phyloP scores from a whole-genome alignment of 2,888 invertebrate genomes.

The Mactromeris polynyma region DNA sequence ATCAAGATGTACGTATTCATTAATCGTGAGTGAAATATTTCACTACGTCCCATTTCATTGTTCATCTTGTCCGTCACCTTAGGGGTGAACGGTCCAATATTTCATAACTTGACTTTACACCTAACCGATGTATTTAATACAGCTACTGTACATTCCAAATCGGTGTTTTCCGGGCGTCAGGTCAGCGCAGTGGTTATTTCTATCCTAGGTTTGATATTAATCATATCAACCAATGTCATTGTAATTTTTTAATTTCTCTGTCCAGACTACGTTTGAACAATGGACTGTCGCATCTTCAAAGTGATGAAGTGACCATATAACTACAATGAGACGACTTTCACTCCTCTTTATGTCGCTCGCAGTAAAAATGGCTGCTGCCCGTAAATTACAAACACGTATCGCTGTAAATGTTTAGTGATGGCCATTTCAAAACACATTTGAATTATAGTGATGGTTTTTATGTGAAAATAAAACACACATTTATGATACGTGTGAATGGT shows the following conservation, averaged over 20 bases:
- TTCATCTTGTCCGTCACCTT: slow-evolving; percentile 32
- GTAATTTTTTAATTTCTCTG: slow-evolving; percentile 28
- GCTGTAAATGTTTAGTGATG: slow-evolving; percentile 17
- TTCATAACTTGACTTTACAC: slow-evolving; percentile 20
- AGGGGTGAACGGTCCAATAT: slow-evolving; percentile 44
- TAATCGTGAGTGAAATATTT: slow-evolving; percentile 23
- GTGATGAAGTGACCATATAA: slow-evolving; percentile 67
- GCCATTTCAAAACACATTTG: slow-evolving; percentile 6
- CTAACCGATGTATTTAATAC: background rate
- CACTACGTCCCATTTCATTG: slow-evolving; percentile 23
- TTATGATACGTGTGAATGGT: slow-evolving; percentile 9
- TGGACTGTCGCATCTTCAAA: slow-evolving; percentile 55
- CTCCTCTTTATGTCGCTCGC: slow-evolving; percentile 22
- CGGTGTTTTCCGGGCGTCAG: background rate
- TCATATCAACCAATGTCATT: slow-evolving; percentile 32
- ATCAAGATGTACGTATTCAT: slow-evolving; percentile 33
- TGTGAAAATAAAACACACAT: slow-evolving; percentile 13
- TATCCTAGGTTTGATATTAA: slow-evolving; percentile 27
- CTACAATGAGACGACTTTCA: slow-evolving; percentile 51
- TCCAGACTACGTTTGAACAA: slow-evolving; percentile 48
- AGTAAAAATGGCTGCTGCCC: slow-evolving; percentile 4
- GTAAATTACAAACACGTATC: slow-evolving; percentile 19
- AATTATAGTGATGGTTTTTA: background rate
- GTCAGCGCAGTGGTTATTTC: slow-evolving; percentile 9
- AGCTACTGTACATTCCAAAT: background rate